Evolutionary conservation across 2,888 invertebrate species (phyloP), one percentile per base, ranked within the genome.

Genomic region (Sinohyriopsis cumingii): DNA sequence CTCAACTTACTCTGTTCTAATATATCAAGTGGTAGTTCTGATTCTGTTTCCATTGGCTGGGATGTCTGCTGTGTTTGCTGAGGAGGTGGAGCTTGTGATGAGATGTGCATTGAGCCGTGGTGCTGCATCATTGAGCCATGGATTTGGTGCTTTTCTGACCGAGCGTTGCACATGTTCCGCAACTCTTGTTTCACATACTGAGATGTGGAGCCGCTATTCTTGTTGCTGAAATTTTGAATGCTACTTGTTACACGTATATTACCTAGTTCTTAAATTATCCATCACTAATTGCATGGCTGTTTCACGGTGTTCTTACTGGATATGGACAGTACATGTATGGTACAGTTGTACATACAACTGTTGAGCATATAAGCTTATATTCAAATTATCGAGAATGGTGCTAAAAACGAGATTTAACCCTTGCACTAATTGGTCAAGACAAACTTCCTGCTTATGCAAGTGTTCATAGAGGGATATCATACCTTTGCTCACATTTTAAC

Each of bases 181-280:
- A 97, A 91, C 91, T 96, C 96, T 91, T 97, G 96, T 87, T 96
- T 93, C 82, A 97, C 96, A 91, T 94, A 96, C 91, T 96, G 96
- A 65, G 96, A 95, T 5, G 83, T 77, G 61, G 71, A 74, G n/a
- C 68, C 71, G 60, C 76, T 72, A 56, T 79, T 67, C 71, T 82
- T 83, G 73, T 82, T 83, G 69, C 84, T 84, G 78, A 53, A 69
- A 75, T 24, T 33, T 24, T 19, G 59, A 24, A 59, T 9, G 59
- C 20, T 67, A 45, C 45, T 15, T 3, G 0, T 45, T 12, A 45
- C 15, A 15, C 45, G 45, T 53, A 63, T 59, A 62, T 62, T n/a
- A 56, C 18, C 24, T 18, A 65, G 1, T 20, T 45, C 22, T 45
- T 28, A 55, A 53, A 25, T 53, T 55, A 19, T 65, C 20, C 20